Base-by-base conservation (phyloP, 2,113 vertebrate species). In the Brachyhypopomus gauderio region DNA sequence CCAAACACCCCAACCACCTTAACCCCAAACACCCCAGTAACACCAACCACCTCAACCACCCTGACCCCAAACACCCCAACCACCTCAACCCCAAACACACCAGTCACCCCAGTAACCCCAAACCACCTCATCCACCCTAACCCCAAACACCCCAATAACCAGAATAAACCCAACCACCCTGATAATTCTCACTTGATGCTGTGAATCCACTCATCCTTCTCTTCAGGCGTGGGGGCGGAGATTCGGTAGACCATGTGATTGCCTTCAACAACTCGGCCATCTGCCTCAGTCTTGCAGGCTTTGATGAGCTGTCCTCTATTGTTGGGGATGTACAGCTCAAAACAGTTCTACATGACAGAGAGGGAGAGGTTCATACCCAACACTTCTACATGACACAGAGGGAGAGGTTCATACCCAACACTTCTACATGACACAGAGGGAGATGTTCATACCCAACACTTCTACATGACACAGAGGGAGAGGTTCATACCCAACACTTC, bases 201-300 rank as follows among this genome's bases (percentile, higher is more conserved):
- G 90, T 97, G 96, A 88, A 97, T 97, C 96, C 96, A 97, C 82
- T 96, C 96, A 0, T 97, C 96, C 89, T 96, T 97, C 90, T 97
- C 96, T 89, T 97, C 96, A 2, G 95, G 95, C 0, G 96, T 96
- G n/a, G 96, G 96, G 2, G 96, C 96, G 0, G 95, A 97, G 89
- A 97, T 97, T 5, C 96, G 93, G 82, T 97, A 97, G n/a, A 97
- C 96, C 89, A 94, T 95, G 91, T 97, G 96, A 89, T 97, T 97
- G 5, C 96, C 96, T 79, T 97, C 96, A 3, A 97, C 96, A 81
- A 97, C 96, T 0, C 96, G 92, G 0, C 96, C 96, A 0, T 97
- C 96, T 0, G 96, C 96, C 90, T 97, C 95, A 0, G 96, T 97
- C 87, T 97, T 97, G 80, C 96, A 97, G 0, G 96, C 96, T 80